Base-by-base conservation (phyloP, 2,797 vertebrate species). In the Kryptopterus vitreolus region DNA sequence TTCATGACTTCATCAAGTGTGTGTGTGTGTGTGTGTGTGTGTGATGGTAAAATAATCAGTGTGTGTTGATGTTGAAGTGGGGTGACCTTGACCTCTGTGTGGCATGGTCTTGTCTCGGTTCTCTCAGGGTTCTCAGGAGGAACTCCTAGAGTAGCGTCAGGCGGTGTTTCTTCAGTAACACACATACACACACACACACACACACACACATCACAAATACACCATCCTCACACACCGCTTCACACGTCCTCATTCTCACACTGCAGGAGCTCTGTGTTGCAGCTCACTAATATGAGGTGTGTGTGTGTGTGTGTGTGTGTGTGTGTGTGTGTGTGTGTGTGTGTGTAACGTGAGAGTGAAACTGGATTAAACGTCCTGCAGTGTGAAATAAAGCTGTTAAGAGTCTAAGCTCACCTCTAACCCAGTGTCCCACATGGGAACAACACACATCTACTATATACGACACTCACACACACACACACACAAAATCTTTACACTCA, bases 281-380 rank as follows among this genome's bases (percentile, higher is more conserved):
- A 43, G 38, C 38, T 1, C 38, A 43, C 38, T 43, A 43, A 43
- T 43, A 43, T 43, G 38, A 43, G 38, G 4, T 43, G 33, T 20
- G 31, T 33, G 59, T 63, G 59, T 59, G 58, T 24, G 58, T 61
- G 59, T 63, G 29, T 33, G 20, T 24, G n/a, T 46, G 66, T 71
- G 68, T 52, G 68, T 52, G 68, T 33, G 48, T 53, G 48, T 22
- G 48, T 53, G 69, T 72, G 50, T 31, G 46, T 43, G 63, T 8
- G 22, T 58, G 1, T 8, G 77, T 62, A 72, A 79, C n/a, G 10
- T 72, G 78, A 79, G 78, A 79, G 43, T 62, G 20, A 53, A 70
- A 61, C 15, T 38, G 68, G 78, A 79, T 79, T 79, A 71, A 48
- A 76, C 13, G 46, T 33, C 57, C 78, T 15, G 46, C 59, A 50